These are phyloP conservation scores for Tinea pellionella DNA, from an alignment of 2,888 invertebrate genomes.

Conservation along the genomic window DNA sequence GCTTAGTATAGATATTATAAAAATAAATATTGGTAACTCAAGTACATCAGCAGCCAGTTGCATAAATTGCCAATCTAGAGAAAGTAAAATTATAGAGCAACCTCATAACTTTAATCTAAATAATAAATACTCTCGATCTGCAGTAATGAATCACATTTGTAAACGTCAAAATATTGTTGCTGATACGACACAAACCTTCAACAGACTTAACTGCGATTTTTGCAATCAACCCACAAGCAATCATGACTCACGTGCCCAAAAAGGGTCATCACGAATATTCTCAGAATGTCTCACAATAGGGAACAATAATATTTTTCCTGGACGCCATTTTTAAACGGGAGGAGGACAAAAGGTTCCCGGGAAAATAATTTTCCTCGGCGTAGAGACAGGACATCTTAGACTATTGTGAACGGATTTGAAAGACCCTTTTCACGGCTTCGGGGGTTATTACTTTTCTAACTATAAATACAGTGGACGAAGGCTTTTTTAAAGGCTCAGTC, in stretches of 20 bases:
- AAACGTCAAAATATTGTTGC: neutral
- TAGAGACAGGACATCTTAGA: slow-evolving; percentile 41
- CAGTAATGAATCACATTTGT: neutral
- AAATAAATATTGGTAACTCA: neutral
- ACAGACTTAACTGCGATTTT: neutral
- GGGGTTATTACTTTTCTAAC: slow-evolving; percentile 32
- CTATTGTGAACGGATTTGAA: slow-evolving; percentile 60
- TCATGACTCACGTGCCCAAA: neutral
- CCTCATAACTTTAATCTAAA: neutral
- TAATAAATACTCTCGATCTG: neutral
- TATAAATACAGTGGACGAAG: slow-evolving; percentile 14
- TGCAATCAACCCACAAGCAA: neutral
- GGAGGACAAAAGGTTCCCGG: slow-evolving; percentile 44
- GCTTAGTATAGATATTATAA: too few relatives aligned
- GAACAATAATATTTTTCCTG: slow-evolving; percentile 33
- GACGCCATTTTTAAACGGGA: slow-evolving; percentile 35
- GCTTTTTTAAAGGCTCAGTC: neutral
- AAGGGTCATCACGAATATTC: slow-evolving; percentile 15
- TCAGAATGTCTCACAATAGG: slow-evolving; percentile 25
- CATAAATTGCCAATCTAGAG: neutral
- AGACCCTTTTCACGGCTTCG: slow-evolving; percentile 38
- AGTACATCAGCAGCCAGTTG: neutral
- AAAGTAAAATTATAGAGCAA: neutral
- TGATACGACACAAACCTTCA: neutral
- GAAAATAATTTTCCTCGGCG: slow-evolving; percentile 54